These are phyloP conservation scores for Trissonchulus sp. DNA, from an alignment of 2,888 invertebrate genomes.

Conservation along the genomic window DNA sequence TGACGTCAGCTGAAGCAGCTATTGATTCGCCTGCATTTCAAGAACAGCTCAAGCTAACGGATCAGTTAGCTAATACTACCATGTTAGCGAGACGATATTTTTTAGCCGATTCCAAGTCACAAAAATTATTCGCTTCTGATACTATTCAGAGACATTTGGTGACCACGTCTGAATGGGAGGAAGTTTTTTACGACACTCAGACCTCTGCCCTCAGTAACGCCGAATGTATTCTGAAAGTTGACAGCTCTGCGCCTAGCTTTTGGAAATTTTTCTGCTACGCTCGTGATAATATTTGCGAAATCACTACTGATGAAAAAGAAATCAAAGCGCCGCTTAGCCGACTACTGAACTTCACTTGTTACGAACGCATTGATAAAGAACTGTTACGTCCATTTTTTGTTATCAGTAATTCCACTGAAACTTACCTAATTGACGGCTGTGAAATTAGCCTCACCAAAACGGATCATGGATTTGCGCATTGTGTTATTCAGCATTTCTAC, in stretches of 20 bases:
- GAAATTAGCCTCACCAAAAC: constrained; percentile 4
- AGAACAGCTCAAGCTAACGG: no score
- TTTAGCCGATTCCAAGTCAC: neutral
- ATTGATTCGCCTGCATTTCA: no score
- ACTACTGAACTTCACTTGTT: constrained; percentile 28
- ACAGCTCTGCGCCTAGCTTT: constrained; percentile 14
- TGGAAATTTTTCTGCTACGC: constrained; percentile 34
- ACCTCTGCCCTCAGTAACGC: constrained; percentile 22
- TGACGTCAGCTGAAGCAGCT: no score
- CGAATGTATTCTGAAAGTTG: constrained; percentile 32
- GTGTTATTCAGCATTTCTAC: constrained; percentile 13
- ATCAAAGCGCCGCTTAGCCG: constrained; percentile 29
- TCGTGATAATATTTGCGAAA: constrained; percentile 31
- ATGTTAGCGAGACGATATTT: neutral
- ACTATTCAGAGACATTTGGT: no score
- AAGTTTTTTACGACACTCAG: constrained; percentile 30
- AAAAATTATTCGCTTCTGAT: neutral
- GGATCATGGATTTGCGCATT: constrained; percentile 26
- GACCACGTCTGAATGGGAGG: constrained; percentile 25
- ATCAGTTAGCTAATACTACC: no score
- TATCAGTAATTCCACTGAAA: constrained; percentile 12
- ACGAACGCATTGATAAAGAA: constrained; percentile 20
- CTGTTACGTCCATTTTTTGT: constrained; percentile 20
- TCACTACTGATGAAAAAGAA: constrained; percentile 32
- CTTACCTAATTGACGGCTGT: constrained; percentile 14